Conservation (phyloP, 2,797 vertebrate genomes). For the Macropodus opercularis region DNA sequence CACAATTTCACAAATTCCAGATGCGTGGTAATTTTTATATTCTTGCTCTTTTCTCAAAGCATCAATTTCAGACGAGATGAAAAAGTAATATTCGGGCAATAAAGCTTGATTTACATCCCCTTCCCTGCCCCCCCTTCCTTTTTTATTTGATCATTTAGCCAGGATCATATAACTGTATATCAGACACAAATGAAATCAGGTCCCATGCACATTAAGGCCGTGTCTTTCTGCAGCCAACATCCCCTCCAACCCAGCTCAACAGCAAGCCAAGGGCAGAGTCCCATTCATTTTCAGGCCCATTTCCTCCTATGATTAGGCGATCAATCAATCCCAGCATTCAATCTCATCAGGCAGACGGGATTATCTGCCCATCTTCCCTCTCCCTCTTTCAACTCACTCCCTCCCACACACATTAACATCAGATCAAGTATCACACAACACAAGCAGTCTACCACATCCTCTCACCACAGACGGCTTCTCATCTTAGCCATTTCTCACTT, state of each 20-base stretch:
- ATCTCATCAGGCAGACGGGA: constrained; percentile 89
- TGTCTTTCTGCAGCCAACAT: constrained; percentile 84
- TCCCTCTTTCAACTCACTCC: constrained; percentile 75
- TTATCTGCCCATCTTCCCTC: constrained; percentile 88
- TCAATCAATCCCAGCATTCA: constrained; percentile 91
- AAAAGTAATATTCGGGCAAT: constrained; percentile 88
- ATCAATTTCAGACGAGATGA: constrained; percentile 85
- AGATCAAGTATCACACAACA: constrained; percentile 86
- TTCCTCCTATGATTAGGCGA: constrained; percentile 91
- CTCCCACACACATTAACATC: constrained; percentile 85
- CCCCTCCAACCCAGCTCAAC: constrained; percentile 79
- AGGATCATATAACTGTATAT: constrained; percentile 90
- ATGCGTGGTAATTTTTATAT: constrained; percentile 81
- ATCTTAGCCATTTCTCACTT: constrained; percentile 65
- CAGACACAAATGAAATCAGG: constrained; percentile 90
- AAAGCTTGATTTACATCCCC: constrained; percentile 88
- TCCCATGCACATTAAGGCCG: constrained; percentile 86
- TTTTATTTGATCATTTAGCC: constrained; percentile 89
- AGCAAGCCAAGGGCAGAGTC: constrained; percentile 88
- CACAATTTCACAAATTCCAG: constrained; percentile 69
- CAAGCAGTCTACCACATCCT: constrained; percentile 79
- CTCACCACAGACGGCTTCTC: constrained; percentile 83
- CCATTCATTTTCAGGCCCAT: constrained; percentile 92
- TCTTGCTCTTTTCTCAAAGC: constrained; percentile 80
- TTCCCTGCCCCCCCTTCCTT: constrained; percentile 70